phyloP scores from a whole-genome alignment of 2,797 vertebrate genomes.

The Alectoris magna region DNA sequence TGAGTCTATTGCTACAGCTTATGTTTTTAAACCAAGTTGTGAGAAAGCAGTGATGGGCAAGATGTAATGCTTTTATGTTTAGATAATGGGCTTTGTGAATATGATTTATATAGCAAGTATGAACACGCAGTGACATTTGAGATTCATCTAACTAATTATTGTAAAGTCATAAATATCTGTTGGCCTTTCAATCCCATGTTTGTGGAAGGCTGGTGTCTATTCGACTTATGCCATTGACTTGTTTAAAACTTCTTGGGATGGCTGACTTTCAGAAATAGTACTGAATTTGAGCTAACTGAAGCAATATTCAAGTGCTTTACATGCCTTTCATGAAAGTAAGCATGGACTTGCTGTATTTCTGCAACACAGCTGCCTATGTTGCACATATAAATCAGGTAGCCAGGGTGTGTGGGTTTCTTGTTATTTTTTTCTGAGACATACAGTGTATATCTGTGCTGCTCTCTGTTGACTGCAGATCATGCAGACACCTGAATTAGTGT shows the following conservation, averaged over 20 bases:
- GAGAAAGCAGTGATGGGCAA: background rate
- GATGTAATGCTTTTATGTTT: background rate
- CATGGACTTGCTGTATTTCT: background rate
- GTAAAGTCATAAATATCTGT: background rate
- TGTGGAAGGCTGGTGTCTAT: background rate
- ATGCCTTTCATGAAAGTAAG: background rate
- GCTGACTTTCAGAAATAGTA: background rate
- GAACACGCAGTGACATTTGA: background rate
- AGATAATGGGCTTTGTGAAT: background rate
- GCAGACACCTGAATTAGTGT: background rate
- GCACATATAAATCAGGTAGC: background rate
- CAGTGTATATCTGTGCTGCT: background rate
- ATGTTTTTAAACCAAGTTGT: background rate
- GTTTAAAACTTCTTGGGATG: background rate
- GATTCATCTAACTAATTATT: background rate
- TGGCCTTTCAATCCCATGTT: background rate
- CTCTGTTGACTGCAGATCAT: background rate
- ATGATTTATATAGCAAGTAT: background rate
- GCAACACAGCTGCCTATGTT: background rate
- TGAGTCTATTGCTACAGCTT: background rate
- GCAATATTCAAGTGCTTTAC: background rate
- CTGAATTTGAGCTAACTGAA: background rate
- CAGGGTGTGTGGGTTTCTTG: background rate
- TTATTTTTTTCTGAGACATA: background rate
- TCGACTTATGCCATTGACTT: background rate